Evolutionary conservation across 2,888 invertebrate species (phyloP), one percentile per base, ranked within the genome.

Genomic region (Myopa tessellatipennis): DNA sequence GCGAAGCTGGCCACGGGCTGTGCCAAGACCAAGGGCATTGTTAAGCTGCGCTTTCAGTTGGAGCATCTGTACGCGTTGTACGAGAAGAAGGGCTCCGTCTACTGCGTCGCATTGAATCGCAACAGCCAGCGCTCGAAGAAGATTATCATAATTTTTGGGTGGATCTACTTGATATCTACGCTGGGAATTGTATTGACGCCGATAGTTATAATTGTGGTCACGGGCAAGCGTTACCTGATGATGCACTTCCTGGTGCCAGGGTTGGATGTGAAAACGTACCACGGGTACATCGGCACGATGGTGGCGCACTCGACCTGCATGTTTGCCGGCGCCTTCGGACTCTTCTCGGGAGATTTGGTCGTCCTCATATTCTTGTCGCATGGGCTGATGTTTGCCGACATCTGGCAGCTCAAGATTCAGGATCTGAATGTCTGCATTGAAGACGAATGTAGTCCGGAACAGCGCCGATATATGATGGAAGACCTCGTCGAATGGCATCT

Each of bases 401-500:
- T 81, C 18, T 72, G 79, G 0, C 58, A 71, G 40, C 5, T 76
- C 12, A 81, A 81, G 45, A 60, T 77, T 4, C 3, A 26, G 6
- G 79, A 76, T 5, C 36, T 81, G 4, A 81, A 81, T 50, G 73
- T 74, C 4, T 4, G 12, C n/a, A 40, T 61, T 12, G 16, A 10
- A n/a, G 18, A 26, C 14, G 52, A 14, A 40, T 14, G 14, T 4
- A 45, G 58, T 14, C 16, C 12, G 0, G 14, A 34, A 3, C 26
- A 76, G 12, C 58, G 61, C 10, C 3, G 4, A 1, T 3, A 4
- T 0, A 26, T 40, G 26, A 45, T 81, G 10, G 38, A 60, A 14
- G 79, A 80, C n/a, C 38, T 79, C 6, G 55, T 79, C 4, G 12
- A 58, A 16, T 81, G 80, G 81, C 81, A 81, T 71, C 74, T 77